Conservation (phyloP, 37 sponge, comb jelly and placozoan genomes). For the Beroe ovata region DNA sequence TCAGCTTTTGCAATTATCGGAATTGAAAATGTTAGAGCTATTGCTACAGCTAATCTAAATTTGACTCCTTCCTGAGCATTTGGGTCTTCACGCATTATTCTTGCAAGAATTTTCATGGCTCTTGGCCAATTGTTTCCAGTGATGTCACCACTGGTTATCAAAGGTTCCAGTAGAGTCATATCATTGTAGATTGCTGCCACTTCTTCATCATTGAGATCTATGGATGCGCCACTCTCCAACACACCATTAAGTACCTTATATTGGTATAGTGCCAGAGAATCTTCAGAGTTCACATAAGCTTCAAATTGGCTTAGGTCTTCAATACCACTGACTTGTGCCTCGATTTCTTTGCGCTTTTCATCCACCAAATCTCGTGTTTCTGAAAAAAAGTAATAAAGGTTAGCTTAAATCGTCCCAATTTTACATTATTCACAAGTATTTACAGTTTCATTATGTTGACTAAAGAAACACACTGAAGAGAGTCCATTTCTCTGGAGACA, state of each 20-base stretch:
- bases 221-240: background rate
- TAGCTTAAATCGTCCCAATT: too few relatives aligned
- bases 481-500: too few relatives aligned
- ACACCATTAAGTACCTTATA: background rate
- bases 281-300: too few relatives aligned
- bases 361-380: too few relatives aligned
- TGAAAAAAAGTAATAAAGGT: too few relatives aligned
- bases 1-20: background rate
- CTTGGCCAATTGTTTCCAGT: background rate
- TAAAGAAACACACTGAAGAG: too few relatives aligned
- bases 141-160: conserved; percentile 17
- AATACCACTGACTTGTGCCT: too few relatives aligned
- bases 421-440: too few relatives aligned
- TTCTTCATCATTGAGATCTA: background rate
- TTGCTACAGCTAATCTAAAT: background rate
- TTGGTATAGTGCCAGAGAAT: conserved; percentile 1
- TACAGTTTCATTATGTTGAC: too few relatives aligned
- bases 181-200: background rate
- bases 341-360: too few relatives aligned
- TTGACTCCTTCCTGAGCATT: conserved; percentile 18
- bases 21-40: background rate
- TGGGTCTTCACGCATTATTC: background rate
- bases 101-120: background rate
- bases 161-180: background rate
- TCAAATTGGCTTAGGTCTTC: too few relatives aligned